These are phyloP conservation scores for Vireo altiloquus DNA, from an alignment of 2,113 vertebrate species.

Conservation along the genomic window DNA sequence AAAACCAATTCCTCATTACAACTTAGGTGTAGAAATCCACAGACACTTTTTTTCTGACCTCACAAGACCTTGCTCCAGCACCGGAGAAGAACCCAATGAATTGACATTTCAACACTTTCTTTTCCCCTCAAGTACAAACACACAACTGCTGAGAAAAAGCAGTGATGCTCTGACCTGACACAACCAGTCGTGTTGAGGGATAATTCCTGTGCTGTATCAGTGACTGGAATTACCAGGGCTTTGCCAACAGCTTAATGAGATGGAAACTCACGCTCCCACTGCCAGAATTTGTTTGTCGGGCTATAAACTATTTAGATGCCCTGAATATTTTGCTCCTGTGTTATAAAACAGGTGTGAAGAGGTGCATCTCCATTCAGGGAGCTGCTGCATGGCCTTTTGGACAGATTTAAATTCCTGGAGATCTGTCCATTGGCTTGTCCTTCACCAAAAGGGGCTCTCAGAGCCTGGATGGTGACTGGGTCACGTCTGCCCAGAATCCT, in stretches of 20 bases:
- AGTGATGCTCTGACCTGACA: constrained; percentile 44
- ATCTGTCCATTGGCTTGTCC: neutral
- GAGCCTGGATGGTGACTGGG: neutral
- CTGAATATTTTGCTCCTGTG: constrained; percentile 14
- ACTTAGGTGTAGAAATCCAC: neutral
- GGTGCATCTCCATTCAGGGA: neutral
- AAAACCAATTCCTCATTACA: neutral
- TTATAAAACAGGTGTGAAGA: constrained; percentile 50
- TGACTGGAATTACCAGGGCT: constrained; percentile 57
- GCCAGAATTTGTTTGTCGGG: constrained; percentile 35
- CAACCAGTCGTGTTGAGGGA: neutral
- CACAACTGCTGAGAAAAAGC: neutral
- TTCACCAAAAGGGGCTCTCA: neutral
- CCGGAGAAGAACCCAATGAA: neutral
- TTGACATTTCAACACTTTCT: constrained; percentile 5
- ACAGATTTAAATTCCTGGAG: neutral
- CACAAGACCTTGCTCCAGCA: neutral
- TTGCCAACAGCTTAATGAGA: constrained; percentile 57
- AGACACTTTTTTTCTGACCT: neutral
- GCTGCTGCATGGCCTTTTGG: neutral
- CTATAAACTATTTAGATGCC: constrained; percentile 32
- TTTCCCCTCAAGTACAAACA: constrained; percentile 26
- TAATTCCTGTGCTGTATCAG: neutral
- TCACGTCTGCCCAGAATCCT: neutral
- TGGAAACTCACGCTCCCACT: constrained; percentile 23